Conservation (phyloP, 2,888 invertebrate species). For the Plemyria rubiginata region DNA sequence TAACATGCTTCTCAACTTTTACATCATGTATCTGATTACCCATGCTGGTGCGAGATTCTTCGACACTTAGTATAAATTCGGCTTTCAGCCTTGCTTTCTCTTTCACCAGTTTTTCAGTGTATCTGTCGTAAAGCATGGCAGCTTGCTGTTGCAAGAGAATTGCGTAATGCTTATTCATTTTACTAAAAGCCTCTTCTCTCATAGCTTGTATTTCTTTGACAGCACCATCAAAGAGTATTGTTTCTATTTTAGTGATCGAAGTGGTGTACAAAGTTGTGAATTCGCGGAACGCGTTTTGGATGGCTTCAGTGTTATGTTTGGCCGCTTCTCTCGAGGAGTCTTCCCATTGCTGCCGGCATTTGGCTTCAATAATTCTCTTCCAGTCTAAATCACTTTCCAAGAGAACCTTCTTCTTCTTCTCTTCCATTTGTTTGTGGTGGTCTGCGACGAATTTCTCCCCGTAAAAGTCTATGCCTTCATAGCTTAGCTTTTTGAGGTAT, state of each 20-base stretch:
- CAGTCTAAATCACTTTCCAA: slow-evolving; percentile 59
- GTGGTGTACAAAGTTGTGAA: slow-evolving; percentile 59
- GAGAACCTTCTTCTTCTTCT: slow-evolving; percentile 53
- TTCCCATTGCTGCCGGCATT: slow-evolving; percentile 51
- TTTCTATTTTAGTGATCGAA: slow-evolving; percentile 65
- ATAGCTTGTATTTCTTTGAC: slow-evolving; percentile 57
- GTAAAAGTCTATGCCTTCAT: slow-evolving; percentile 57
- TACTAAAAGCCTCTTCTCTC: slow-evolving; percentile 50
- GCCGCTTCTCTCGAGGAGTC: slow-evolving; percentile 49
- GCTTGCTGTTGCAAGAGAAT: slow-evolving; percentile 62
- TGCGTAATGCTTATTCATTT: slow-evolving; percentile 61
- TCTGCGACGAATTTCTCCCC: slow-evolving; percentile 54
- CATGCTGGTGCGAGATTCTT: slow-evolving; percentile 47
- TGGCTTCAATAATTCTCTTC: slow-evolving; percentile 53
- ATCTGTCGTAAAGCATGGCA: slow-evolving; percentile 59
- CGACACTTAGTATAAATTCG: slow-evolving; percentile 57
- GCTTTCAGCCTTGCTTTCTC: slow-evolving; percentile 59
- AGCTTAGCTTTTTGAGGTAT: slow-evolving; percentile 59
- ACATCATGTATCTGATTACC: slow-evolving; percentile 63
- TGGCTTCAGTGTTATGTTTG: slow-evolving; percentile 55
- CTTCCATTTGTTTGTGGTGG: slow-evolving; percentile 53
- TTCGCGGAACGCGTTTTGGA: slow-evolving; percentile 59
- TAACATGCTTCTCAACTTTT: slow-evolving; percentile 69
- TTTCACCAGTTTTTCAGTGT: slow-evolving; percentile 54
- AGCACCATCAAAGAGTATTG: slow-evolving; percentile 59